Evolutionary conservation across 1,140 invertebrate genomes (phyloP), one percentile per base, ranked within the genome.

Genomic region (Drosophila prosaltans): DNA sequence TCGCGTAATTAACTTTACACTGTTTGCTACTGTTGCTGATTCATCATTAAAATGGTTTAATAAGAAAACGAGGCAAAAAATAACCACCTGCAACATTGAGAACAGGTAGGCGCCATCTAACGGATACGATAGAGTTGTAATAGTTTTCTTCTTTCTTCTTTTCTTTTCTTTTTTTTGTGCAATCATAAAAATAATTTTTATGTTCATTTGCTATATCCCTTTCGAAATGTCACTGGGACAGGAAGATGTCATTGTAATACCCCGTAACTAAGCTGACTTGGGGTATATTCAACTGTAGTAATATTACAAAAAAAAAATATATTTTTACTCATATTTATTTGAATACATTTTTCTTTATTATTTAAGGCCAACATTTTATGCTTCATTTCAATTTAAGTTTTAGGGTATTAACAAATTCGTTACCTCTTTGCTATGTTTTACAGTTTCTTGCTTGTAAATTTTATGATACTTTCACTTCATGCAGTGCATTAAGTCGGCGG

Each of bases 21-120:
- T 48, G 43, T 16, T 26, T 51, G 45, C 45, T 26, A 8, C 45
- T 26, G 45, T 9, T 51, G 45, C 45, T 51, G 45, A 51, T 51
- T 51, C 45, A 51, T 24, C 72, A 75, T 69, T 69, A 69, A 75
- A 75, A 48, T 41, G 28, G 21, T 51, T 51, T 51, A 26, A 51
- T 51, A 51, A 51, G 45, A 51, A 51, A 51, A 51, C 45, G 45
- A 21, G 8, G 16, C 16, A 24, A 51, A 51, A 26, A 51, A 51
- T 24, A 21, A 40, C 26, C 45, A 51, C 45, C 45, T 51, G 45
- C 45, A 51, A 26, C 24, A 36, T 36, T 26, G 45, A 51, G 7
- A 51, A 51, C 45, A 51, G 45, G 45, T 51, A 51, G 45, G 45
- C 45, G 45, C 45, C 45, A 51, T 51, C 7, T 51, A 51, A 5